Conservation (phyloP, 1,140 invertebrate species). For the Trypoxylus dichotomus region DNA sequence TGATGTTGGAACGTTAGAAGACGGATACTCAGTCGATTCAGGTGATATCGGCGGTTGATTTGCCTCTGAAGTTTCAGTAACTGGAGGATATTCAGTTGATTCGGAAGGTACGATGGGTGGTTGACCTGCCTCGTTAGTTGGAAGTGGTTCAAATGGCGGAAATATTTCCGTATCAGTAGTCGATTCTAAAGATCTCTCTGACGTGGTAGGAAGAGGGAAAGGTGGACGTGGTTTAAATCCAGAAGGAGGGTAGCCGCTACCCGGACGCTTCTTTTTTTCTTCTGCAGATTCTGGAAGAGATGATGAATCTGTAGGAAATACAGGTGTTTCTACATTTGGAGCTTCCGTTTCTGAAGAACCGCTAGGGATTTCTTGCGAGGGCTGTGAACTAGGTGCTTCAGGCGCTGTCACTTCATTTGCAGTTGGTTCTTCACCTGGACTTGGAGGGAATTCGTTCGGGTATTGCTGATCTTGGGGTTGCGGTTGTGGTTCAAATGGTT, state of each 20-base stretch:
- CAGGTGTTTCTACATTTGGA: conserved; percentile 45
- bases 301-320: conserved; percentile 30
- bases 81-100: not conserved
- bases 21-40: not conserved
- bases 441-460: not conserved
- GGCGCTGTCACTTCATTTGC: not conserved
- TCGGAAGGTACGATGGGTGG: not conserved
- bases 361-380: not conserved
- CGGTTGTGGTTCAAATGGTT: not conserved
- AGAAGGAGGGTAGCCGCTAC: conserved; percentile 29
- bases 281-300: not conserved
- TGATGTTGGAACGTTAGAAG: not conserved
- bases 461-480: not conserved
- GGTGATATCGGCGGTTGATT: conserved; percentile 23
- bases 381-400: not conserved
- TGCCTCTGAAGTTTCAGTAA: not conserved
- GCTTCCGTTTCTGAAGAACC: not conserved
- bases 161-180: conserved; percentile 50
- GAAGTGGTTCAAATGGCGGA: not conserved
- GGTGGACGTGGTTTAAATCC: conserved; percentile 34
- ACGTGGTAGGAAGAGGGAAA: conserved; percentile 23
- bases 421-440: not conserved
- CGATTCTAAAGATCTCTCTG: conserved; percentile 38
- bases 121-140: not conserved
- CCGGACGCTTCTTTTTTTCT: not conserved